A percentile compares a stretch with the other conserved stretches of the same genome.
These are phyloP conservation scores for Sogatella furcifera DNA, from an alignment of 1,140 invertebrate genomes.

Conservation along the genomic window DNA sequence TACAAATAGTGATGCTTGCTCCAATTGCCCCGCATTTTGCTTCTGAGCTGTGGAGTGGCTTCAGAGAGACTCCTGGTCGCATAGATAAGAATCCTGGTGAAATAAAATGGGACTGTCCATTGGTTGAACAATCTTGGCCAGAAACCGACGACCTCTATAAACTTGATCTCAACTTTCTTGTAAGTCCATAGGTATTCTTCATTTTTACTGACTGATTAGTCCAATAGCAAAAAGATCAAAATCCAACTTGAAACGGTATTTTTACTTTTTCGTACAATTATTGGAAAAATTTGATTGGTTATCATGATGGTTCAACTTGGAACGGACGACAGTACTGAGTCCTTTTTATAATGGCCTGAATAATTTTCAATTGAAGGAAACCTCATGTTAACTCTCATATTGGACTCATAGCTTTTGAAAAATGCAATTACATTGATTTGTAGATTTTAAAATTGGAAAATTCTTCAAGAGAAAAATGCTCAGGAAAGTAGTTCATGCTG, in stretches of 20 bases:
- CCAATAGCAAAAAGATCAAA: not conserved
- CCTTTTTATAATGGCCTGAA: too few relatives aligned
- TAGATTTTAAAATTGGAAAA: too few relatives aligned
- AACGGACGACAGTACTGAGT: too few relatives aligned
- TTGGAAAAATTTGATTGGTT: too few relatives aligned
- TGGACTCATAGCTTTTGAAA: not conserved
- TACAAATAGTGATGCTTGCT: conserved; percentile 71
- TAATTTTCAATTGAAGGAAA: too few relatives aligned
- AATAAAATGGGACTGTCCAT: conserved; percentile 50
- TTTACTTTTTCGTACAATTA: too few relatives aligned
- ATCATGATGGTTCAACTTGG: too few relatives aligned
- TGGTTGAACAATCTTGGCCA: conserved; percentile 70
- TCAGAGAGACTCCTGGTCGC: conserved; percentile 47
- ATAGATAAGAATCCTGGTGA: conserved; percentile 36
- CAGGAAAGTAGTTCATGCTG: too few relatives aligned
- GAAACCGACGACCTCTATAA: conserved; percentile 57
- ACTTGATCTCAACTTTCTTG: conserved; percentile 2
- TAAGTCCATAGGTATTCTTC: conserved; percentile 1
- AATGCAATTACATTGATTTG: too few relatives aligned
- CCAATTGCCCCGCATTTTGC: conserved; percentile 84
- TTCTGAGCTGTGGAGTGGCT: conserved; percentile 78
- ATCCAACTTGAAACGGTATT: too few relatives aligned
- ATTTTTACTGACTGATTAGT: not conserved
- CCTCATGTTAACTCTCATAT: not conserved
- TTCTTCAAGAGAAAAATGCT: too few relatives aligned